Base-by-base conservation (phyloP, 1,140 invertebrate genomes). In the Drosophila pseudoananassae region DNA sequence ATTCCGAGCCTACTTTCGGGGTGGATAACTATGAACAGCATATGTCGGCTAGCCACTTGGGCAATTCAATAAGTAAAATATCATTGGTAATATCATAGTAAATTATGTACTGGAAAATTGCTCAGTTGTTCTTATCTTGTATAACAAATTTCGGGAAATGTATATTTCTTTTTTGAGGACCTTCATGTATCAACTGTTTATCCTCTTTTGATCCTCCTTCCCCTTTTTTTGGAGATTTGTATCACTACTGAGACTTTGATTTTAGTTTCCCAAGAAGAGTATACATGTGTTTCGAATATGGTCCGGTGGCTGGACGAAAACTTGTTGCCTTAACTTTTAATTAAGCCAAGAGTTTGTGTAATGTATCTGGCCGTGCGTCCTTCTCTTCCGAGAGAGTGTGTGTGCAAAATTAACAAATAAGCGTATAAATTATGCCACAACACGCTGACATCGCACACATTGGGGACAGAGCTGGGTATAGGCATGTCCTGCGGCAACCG, bases 351-450 rank as follows among this genome's bases (percentile, higher is more conserved):
- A 85, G 79, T 82, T 82, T 75, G 64, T 74, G 70, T 74, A 50
- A 70, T 77, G 69, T 63, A 63, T 63, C 40, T 54, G 43, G 40
- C 56, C 25, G 31, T 72, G 50, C 36, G 70, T 46, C 29, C 33
- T 50, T 20, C 59, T 17, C 15, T 45, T 47, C 52, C 57, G 33
- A 36, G 38, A 36, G 38, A 71, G 69, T 74, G 82, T 78, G 82
- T 57, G 54, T 57, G 63, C 68, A 65, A 85, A 85, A 85, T 85
- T 72, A 87, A 87, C 81, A 85, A 87, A 85, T 87, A 85, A 85
- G 82, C 74, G 82, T 87, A 87, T 85, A 85, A 85, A 85, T 87
- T 82, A 85, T 85, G 82, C 63, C 58, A 68, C 76, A 76, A 76
- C 72, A 76, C 72, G 71, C 52, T 75, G 60, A 53, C 73, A 76